Evolutionary conservation across 2,113 vertebrate species (phyloP).

Genomic region (Chrysemys picta): DNA sequence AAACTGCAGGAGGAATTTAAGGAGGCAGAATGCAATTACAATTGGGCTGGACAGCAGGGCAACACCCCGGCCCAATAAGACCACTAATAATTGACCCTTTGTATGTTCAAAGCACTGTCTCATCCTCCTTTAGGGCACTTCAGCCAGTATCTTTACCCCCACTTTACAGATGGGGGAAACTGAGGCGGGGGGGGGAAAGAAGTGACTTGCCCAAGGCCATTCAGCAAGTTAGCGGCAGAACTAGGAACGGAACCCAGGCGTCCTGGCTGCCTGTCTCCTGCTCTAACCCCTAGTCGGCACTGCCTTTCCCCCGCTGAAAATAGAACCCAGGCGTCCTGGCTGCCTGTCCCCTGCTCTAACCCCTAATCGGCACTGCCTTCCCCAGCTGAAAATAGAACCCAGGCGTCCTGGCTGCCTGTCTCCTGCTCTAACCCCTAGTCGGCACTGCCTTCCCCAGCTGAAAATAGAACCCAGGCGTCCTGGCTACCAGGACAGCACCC

Average conservation of each 20-base stretch:
- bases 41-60: background rate
- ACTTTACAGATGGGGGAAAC: background rate
- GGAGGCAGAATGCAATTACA: background rate
- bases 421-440: accelerated
- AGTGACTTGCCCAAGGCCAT: background rate
- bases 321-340: no score
- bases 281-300: accelerated
- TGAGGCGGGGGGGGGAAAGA: background rate
- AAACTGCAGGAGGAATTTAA: background rate
- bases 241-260: background rate
- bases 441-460: background rate
- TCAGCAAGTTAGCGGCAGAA: background rate
- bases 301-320: no score
- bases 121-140: background rate
- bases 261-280: background rate
- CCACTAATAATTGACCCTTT: background rate
- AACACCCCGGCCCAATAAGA: background rate
- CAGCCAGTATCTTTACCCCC: background rate
- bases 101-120: background rate
- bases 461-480: accelerated
- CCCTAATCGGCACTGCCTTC: background rate
- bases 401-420: accelerated
- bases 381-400: background rate
- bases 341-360: accelerated
- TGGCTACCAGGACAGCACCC: accelerated